Evolutionary conservation across 53 echinoderm and acorn worm species (phyloP).

Genomic region (Crossaster papposus): DNA sequence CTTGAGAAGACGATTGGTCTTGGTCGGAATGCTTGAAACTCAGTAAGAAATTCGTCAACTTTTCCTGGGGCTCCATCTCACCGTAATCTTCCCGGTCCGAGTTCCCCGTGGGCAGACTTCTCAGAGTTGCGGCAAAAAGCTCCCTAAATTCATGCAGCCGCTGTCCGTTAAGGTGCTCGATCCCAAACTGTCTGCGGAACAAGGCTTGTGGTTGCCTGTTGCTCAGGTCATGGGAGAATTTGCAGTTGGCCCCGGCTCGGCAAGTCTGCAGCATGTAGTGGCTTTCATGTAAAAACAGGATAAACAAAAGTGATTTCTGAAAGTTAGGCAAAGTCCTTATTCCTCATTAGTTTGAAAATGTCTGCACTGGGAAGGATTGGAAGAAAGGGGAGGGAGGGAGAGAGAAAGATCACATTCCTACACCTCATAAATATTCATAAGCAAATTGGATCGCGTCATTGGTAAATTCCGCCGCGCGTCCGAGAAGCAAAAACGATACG

Average conservation of each 20-base stretch:
- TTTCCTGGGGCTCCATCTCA: not conserved
- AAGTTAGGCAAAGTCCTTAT: no score
- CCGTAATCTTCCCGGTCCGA: not conserved
- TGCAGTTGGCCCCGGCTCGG: not conserved
- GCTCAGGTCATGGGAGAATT: slow-evolving; percentile 28
- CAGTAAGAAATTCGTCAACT: slow-evolving; percentile 16
- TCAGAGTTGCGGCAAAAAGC: slow-evolving; percentile 28
- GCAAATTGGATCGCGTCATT: no score
- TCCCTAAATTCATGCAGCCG: not conserved
- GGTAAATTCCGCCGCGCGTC: no score
- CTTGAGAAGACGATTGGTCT: not conserved
- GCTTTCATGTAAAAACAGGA: not conserved
- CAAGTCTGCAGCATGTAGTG: slow-evolving; percentile 21
- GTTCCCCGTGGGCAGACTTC: not conserved
- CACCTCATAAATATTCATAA: no score
- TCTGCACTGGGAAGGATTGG: no score
- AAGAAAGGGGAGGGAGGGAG: no score
- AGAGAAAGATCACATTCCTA: no score
- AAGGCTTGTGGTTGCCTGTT: not conserved
- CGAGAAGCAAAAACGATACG: no score
- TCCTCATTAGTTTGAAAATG: no score
- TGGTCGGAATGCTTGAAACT: not conserved
- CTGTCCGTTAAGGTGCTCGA: not conserved
- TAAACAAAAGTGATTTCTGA: not conserved
- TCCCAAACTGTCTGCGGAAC: slow-evolving; percentile 13